A percentile compares a stretch with the other conserved stretches of the same genome.
phyloP scores from a whole-genome alignment of 2,888 invertebrate genomes.

The Pilophorus perplexus region DNA sequence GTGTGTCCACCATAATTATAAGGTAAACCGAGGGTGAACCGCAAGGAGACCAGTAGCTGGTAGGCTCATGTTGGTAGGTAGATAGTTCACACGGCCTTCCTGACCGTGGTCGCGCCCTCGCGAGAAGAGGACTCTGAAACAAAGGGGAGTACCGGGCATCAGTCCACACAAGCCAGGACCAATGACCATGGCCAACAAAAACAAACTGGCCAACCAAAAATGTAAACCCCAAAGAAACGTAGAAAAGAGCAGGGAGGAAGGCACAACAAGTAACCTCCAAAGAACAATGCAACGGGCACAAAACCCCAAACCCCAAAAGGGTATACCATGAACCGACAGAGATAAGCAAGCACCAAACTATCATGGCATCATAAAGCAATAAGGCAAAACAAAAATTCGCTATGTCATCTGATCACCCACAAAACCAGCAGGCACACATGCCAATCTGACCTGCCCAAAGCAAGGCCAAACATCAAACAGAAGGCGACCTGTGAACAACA shows the following conservation, averaged over 20 bases:
- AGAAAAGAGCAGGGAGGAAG: constrained; percentile 4
- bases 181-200: not conserved
- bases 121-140: not conserved
- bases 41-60: constrained; percentile 2
- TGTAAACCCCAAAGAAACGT: not conserved
- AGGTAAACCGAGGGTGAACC: constrained; percentile 25
- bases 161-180: not conserved
- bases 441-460: not conserved
- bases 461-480: not conserved
- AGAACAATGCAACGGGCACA: too few species aligned
- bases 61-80: not conserved
- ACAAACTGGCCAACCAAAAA: not conserved
- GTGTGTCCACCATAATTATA: too few species aligned
- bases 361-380: too few species aligned
- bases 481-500: too few species aligned
- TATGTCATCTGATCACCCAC: too few species aligned
- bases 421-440: not conserved
- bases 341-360: too few species aligned
- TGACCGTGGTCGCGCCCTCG: constrained; percentile 7
- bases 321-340: too few species aligned
- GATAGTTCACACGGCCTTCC: constrained; percentile 15
- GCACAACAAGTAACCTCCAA: not conserved
- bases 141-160: not conserved
- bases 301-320: too few species aligned
- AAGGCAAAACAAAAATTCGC: too few species aligned